These are phyloP conservation scores for Autographa pulchrina DNA, from an alignment of 2,888 invertebrate species.

Conservation along the genomic window DNA sequence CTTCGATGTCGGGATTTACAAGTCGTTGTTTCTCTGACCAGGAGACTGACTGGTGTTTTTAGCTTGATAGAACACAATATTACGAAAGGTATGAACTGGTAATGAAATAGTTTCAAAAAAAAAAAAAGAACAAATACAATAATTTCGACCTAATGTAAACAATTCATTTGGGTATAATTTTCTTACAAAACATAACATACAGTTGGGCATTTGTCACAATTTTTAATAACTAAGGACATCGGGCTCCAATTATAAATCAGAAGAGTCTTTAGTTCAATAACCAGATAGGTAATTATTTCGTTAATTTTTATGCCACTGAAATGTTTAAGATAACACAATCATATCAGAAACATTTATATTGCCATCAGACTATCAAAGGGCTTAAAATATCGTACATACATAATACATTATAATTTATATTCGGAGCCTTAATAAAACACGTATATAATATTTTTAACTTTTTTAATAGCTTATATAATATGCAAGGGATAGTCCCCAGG, in stretches of 20 bases:
- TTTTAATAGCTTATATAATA: slow-evolving; percentile 90
- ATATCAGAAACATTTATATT: background rate
- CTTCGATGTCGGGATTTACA: too few relatives aligned
- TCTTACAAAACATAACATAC: slow-evolving; percentile 4
- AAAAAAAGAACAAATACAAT: background rate
- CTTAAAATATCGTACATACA: background rate
- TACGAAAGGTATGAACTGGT: background rate
- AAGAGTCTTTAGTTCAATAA: background rate
- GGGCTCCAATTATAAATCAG: slow-evolving; percentile 4
- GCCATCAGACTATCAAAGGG: background rate
- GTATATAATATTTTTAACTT: slow-evolving; percentile 80
- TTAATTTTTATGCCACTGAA: background rate
- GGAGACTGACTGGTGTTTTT: too few relatives aligned
- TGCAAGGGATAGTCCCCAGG: slow-evolving; percentile 88
- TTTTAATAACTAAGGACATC: background rate
- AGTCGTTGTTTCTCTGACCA: too few relatives aligned
- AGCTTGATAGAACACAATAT: background rate
- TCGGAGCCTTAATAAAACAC: slow-evolving; percentile 63
- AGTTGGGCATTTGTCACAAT: slow-evolving; percentile 1
- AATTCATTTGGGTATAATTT: slow-evolving; percentile 4
- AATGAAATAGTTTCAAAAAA: background rate
- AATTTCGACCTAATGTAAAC: slow-evolving; percentile 3
- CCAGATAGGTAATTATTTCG: background rate
- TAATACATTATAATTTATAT: background rate
- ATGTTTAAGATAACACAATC: background rate